A percentile compares a stretch with the other conserved stretches of the same genome.
Evolutionary conservation across 2,113 vertebrate genomes (phyloP).

Genomic region (Cyprinodon tularosa): DNA sequence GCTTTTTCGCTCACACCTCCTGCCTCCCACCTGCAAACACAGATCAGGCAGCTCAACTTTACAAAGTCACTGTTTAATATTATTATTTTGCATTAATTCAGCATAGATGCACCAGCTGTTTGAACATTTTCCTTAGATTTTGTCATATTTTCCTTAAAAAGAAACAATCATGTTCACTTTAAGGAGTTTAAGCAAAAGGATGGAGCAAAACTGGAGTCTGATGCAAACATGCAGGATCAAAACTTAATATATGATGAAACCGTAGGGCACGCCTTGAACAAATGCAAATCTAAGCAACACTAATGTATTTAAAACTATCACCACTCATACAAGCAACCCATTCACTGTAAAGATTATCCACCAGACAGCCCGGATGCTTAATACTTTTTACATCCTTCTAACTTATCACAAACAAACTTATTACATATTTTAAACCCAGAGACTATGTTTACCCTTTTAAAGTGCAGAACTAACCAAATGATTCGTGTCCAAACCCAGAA

Average conservation of each 20-base stretch:
- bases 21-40: constrained; percentile 69
- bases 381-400: neutral
- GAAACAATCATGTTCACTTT: constrained; percentile 3
- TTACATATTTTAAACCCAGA: neutral
- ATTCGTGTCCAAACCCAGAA: neutral
- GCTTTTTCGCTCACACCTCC: constrained; percentile 65
- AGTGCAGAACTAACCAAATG: neutral
- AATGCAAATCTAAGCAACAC: neutral
- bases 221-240: neutral
- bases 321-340: neutral
- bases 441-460: neutral
- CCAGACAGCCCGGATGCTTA: neutral
- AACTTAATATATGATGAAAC: neutral
- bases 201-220: neutral
- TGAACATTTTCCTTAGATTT: neutral
- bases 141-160: neutral
- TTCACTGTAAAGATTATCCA: neutral
- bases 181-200: neutral
- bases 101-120: neutral
- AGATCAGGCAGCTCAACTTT: neutral
- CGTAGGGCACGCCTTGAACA: neutral
- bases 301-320: neutral
- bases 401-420: neutral
- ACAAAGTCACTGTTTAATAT: neutral
- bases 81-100: neutral